Conservation (phyloP, 2,888 invertebrate species). For the Caenorhabditis sp. region DNA sequence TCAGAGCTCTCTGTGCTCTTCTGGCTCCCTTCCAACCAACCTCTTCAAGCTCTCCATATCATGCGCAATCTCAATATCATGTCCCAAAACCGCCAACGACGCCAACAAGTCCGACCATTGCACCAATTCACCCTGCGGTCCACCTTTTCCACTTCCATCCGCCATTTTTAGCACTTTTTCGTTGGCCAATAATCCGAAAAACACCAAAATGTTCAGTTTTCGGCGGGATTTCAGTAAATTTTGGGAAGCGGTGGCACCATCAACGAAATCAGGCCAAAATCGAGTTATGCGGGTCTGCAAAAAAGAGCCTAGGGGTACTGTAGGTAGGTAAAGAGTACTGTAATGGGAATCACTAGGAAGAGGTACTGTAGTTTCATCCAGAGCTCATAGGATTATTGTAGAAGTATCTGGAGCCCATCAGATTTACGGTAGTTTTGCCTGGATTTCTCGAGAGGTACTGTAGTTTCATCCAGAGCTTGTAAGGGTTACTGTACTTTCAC, state of each 20-base stretch:
- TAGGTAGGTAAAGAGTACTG: too few relatives aligned
- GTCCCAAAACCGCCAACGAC: slow-evolving; percentile 73
- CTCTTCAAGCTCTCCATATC: slow-evolving; percentile 65
- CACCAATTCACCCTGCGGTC: slow-evolving; percentile 74
- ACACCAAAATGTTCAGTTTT: slow-evolving; percentile 71
- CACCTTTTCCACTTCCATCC: slow-evolving; percentile 72
- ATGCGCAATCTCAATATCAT: slow-evolving; percentile 73
- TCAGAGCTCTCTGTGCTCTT: too few relatives aligned
- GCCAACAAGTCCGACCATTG: slow-evolving; percentile 74
- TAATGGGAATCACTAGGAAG: too few relatives aligned
- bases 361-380: too few relatives aligned
- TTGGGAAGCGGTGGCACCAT: background rate
- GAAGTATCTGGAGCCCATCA: too few relatives aligned
- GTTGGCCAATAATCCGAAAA: slow-evolving; percentile 73
- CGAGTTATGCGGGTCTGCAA: background rate
- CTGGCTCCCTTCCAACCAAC: too few relatives aligned
- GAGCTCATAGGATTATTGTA: too few relatives aligned
- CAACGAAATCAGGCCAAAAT: background rate
- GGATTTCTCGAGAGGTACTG: too few relatives aligned
- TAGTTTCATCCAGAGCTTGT: too few relatives aligned
- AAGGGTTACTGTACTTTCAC: too few relatives aligned
- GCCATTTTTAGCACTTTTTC: slow-evolving; percentile 73
- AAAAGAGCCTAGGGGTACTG: too few relatives aligned
- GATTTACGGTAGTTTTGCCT: too few relatives aligned
- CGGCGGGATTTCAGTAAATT: background rate